Base-by-base conservation (phyloP, 2,888 invertebrate genomes). In the Trichogramma dendrolimi region DNA sequence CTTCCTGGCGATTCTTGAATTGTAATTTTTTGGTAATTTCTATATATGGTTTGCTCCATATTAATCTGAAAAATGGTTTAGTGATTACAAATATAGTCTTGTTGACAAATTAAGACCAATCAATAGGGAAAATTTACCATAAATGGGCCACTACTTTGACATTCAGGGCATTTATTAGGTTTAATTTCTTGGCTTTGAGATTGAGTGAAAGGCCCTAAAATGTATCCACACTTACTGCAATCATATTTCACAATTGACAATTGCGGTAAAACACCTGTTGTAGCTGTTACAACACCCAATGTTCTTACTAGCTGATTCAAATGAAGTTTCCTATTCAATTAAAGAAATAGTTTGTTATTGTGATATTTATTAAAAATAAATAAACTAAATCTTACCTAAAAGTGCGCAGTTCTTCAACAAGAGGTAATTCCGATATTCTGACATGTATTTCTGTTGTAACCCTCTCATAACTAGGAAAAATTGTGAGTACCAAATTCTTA, bases 1-100 rank as follows among this genome's bases (percentile, higher is more conserved):
- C 95, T 90, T 0, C 98, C 96, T 0, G 99, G 99, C 4, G 96
- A 95, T 81, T 99, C 99, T 82, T 99, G 99, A 67, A 99, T 85
- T 0, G 96, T 97, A 47, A 99, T 88, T 74, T 96, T 92, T 80
- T 99, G 99, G 77, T 98, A 99, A 81, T 99, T 99, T 58, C 97
- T 88, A 79, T 98, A 99, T 5, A 99, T 80, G 0, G 99, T 99
- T 89, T 97, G 90, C 76, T 98, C 98, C 94, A 98, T 97, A 78
- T 99, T 99, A 40, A 99, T 90, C 88, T 95, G 80, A 63, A 42
- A 44, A 59, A 43, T 11, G 57, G 58, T 47, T 52, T 44, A n/a
- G 14, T 41, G 14, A 48, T 44, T 44, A 57, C 47, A 40, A 49
- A 39, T 58, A 55, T 56, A 55, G 54, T 69, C 57, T 61, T 52